These are phyloP conservation scores for Lycorma delicatula DNA, from an alignment of 1,140 invertebrate genomes.

Conservation along the genomic window DNA sequence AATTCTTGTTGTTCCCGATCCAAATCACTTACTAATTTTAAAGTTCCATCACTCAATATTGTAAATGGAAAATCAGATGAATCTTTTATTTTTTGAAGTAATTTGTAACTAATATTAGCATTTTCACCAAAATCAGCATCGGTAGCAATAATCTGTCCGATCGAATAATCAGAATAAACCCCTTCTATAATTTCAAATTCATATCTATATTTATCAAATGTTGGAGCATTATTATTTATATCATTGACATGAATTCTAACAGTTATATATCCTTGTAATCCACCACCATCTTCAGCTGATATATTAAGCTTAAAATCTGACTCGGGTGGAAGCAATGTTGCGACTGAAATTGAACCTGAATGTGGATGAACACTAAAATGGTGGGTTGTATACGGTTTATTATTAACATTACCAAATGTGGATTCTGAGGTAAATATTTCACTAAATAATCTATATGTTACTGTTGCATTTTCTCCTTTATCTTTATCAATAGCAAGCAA, in stretches of 20 bases:
- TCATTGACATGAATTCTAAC: slow-evolving; percentile 63
- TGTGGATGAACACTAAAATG: slow-evolving; percentile 65
- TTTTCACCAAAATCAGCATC: slow-evolving; percentile 70
- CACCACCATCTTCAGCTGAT: slow-evolving; percentile 64
- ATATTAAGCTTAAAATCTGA: slow-evolving; percentile 68
- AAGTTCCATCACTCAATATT: slow-evolving; percentile 61
- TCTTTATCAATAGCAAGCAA: slow-evolving; percentile 77
- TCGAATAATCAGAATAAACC: slow-evolving; percentile 52
- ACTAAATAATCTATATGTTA: slow-evolving; percentile 64
- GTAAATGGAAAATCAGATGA: slow-evolving; percentile 54
- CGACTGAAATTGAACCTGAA: slow-evolving; percentile 65
- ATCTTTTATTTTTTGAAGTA: slow-evolving; percentile 47
- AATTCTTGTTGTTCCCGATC: slow-evolving; percentile 66
- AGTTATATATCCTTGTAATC: slow-evolving; percentile 55
- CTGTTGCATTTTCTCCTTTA: slow-evolving; percentile 56
- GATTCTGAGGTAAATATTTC: slow-evolving; percentile 50
- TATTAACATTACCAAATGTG: slow-evolving; percentile 30
- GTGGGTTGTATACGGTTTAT: slow-evolving; percentile 38
- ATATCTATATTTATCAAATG: slow-evolving; percentile 73
- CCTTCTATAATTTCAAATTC: slow-evolving; percentile 75
- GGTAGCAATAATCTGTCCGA: slow-evolving; percentile 65
- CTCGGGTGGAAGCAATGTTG: slow-evolving; percentile 63
- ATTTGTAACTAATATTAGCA: slow-evolving; percentile 62
- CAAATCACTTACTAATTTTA: slow-evolving; percentile 64
- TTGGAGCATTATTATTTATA: slow-evolving; percentile 77